phyloP scores from a whole-genome alignment of 2,797 vertebrate genomes.

The Prunella strophiata region DNA sequence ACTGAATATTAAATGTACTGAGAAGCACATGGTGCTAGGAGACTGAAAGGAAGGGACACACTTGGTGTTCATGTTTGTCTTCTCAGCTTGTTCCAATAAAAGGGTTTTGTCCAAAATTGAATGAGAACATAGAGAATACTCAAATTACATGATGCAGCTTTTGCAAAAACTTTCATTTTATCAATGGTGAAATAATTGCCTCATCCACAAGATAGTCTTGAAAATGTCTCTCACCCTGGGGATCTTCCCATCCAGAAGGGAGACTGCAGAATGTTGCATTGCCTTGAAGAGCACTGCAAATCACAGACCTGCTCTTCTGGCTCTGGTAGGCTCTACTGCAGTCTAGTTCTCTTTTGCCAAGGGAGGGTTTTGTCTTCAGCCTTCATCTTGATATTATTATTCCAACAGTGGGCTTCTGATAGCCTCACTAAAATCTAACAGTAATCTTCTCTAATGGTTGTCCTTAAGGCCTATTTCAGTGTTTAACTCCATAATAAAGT shows the following conservation, averaged over 20 bases:
- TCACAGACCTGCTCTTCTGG: neutral
- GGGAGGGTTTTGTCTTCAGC: neutral
- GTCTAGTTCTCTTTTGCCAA: neutral
- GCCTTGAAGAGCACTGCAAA: neutral
- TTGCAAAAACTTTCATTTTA: neutral
- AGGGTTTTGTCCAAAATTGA: neutral
- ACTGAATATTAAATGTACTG: neutral
- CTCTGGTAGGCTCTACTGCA: neutral
- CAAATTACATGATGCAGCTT: neutral
- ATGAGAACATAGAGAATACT: neutral
- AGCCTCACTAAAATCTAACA: neutral
- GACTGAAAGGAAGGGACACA: neutral
- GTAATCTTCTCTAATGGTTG: neutral
- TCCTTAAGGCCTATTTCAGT: neutral
- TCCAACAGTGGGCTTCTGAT: neutral
- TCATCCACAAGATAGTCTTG: neutral
- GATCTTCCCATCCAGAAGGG: neutral
- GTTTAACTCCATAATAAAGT: neutral
- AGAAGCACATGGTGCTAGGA: neutral
- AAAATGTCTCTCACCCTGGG: neutral
- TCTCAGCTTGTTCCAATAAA: neutral
- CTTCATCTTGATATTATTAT: neutral
- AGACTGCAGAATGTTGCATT: neutral
- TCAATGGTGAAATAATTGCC: neutral
- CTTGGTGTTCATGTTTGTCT: neutral